Evolutionary conservation across 2,888 invertebrate genomes (phyloP).

Genomic region (Celastrina argiolus): DNA sequence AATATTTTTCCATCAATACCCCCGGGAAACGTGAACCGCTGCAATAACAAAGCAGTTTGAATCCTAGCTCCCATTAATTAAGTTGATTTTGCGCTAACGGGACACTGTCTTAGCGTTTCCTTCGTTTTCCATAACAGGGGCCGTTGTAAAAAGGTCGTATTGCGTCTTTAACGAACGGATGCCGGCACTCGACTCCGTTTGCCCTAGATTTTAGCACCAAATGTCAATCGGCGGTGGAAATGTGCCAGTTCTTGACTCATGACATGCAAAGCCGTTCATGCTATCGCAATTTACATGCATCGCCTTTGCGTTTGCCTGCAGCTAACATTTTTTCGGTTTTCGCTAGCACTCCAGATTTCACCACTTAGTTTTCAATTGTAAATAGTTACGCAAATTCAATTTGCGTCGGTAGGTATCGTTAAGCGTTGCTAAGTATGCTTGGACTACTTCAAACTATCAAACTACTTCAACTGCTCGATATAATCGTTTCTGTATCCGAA

Average conservation of each 20-base stretch:
- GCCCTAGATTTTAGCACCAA: constrained; percentile 20
- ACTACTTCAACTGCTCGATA: neutral
- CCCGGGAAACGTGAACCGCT: neutral
- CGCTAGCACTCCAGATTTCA: neutral
- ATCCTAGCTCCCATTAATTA: constrained; percentile 7
- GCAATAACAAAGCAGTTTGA: constrained; percentile 5
- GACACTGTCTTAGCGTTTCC: neutral
- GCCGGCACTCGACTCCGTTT: constrained; percentile 8
- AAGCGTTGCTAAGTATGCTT: neutral
- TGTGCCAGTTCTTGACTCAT: constrained; percentile 11
- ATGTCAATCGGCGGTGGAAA: constrained; percentile 20
- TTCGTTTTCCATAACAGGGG: constrained; percentile 1
- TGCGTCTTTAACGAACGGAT: constrained; percentile 21
- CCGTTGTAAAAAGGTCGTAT: neutral
- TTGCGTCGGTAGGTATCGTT: neutral
- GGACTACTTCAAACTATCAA: neutral
- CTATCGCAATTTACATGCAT: neutral
- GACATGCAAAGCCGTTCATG: neutral
- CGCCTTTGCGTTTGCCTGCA: too few species aligned
- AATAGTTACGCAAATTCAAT: neutral
- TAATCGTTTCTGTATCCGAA: constrained; percentile 3
- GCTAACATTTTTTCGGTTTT: too few species aligned
- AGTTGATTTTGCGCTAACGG: neutral
- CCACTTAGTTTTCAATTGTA: too few species aligned
- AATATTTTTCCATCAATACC: neutral